Conservation (phyloP, 2,888 invertebrate genomes). For the Sarcophaga rosellei region DNA sequence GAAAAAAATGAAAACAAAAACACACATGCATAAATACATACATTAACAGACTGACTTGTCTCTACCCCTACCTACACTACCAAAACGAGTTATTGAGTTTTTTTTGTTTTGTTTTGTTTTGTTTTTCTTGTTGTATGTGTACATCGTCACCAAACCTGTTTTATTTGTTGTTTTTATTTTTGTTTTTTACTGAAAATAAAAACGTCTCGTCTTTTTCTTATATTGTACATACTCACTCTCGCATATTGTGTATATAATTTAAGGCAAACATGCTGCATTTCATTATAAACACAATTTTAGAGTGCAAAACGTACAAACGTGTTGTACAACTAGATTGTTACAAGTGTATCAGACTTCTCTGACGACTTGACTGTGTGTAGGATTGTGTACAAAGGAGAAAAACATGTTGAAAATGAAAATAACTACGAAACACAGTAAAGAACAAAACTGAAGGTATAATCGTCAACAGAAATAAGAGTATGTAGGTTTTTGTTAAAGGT, state of each 20-base stretch:
- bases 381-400: not conserved
- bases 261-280: constrained; percentile 29
- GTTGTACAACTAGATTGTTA: constrained; percentile 45
- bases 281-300: constrained; percentile 25
- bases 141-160: constrained; percentile 77
- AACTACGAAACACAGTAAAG: not conserved
- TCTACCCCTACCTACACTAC: constrained; percentile 65
- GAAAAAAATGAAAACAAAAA: constrained; percentile 31
- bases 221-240: constrained; percentile 52
- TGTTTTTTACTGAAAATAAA: constrained; percentile 39
- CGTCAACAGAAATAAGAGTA: too few relatives aligned
- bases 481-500: too few relatives aligned
- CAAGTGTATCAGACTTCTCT: constrained; percentile 44
- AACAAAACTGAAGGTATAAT: too few relatives aligned
- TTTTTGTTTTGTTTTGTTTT: constrained; percentile 1
- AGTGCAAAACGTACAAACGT: constrained; percentile 45
- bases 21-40: constrained; percentile 42
- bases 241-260: constrained; percentile 44
- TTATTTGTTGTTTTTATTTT: constrained; percentile 69
- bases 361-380: not conserved
- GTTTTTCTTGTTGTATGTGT: constrained; percentile 31
- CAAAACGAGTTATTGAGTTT: constrained; percentile 63
- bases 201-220: constrained; percentile 67
- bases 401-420: not conserved
- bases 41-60: constrained; percentile 52